phyloP scores from a whole-genome alignment of 2,797 vertebrate species.

The Brachyalestes nurse region DNA sequence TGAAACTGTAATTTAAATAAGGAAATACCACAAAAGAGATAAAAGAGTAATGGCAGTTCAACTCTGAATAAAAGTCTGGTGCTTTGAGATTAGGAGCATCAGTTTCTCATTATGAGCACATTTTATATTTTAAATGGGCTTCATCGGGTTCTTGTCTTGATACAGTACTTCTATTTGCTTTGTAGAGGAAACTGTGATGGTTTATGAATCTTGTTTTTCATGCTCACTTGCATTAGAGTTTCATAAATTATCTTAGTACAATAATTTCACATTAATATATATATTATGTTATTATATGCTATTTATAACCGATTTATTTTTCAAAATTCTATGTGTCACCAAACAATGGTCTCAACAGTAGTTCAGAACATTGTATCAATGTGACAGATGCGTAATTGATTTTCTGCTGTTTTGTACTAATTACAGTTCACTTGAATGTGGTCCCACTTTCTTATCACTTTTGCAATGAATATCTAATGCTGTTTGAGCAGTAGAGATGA shows the following conservation, averaged over 20 bases:
- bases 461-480: conserved; percentile 63
- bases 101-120: conserved; percentile 4
- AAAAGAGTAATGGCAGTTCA: background rate
- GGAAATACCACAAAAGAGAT: background rate
- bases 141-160: background rate
- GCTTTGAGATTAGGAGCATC: conserved; percentile 28
- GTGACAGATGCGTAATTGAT: conserved; percentile 32
- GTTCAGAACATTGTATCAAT: conserved; percentile 1
- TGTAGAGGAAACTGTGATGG: conserved; percentile 2
- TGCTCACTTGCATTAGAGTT: conserved; percentile 2
- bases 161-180: background rate
- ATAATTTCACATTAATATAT: background rate
- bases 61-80: conserved; percentile 16
- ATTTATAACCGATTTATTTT: too few species aligned
- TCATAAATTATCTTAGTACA: background rate
- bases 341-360: background rate
- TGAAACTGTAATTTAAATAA: background rate
- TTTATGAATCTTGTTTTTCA: background rate
- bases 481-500: background rate
- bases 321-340: background rate
- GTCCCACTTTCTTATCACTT: conserved; percentile 28
- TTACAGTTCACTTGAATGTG: conserved; percentile 13
- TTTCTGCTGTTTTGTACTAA: conserved; percentile 33
- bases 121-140: conserved; percentile 16
- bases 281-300: background rate